These are phyloP conservation scores for Aphelenchoides besseyi DNA, from an alignment of 1,140 invertebrate genomes.

Conservation along the genomic window DNA sequence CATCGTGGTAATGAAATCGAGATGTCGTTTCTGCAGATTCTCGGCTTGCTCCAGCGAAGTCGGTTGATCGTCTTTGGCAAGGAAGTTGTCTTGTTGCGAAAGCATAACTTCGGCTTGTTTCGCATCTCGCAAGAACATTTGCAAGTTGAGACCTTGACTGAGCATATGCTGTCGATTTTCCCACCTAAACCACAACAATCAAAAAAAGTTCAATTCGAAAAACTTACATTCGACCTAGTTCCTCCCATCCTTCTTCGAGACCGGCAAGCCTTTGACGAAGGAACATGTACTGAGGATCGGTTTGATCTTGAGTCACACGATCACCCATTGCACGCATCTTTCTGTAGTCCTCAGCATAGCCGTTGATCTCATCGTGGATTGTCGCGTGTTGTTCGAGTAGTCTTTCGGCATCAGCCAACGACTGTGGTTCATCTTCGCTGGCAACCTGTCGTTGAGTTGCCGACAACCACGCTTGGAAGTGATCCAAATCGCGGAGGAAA, in stretches of 20 bases:
- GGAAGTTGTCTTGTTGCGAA: constrained; percentile 91
- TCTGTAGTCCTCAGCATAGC: constrained; percentile 91
- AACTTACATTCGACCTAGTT: constrained; percentile 97
- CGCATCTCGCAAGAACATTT: constrained; percentile 92
- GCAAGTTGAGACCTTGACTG: constrained; percentile 69
- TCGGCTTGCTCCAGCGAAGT: constrained; percentile 91
- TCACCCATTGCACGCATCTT: constrained; percentile 99
- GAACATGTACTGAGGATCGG: constrained; percentile 76
- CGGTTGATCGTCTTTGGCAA: constrained; percentile 90
- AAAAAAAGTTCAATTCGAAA: too few relatives aligned
- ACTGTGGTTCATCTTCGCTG: constrained; percentile 94
- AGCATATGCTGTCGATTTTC: constrained; percentile 90
- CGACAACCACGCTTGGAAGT: constrained; percentile 98
- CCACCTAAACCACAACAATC: too few relatives aligned
- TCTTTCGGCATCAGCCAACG: constrained; percentile 90
- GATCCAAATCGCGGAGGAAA: constrained; percentile 95
- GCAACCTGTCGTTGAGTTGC: constrained; percentile 86
- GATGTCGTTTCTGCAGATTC: constrained; percentile 87
- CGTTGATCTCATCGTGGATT: constrained; percentile 96
- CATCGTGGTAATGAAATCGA: constrained; percentile 97
- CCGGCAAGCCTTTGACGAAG: constrained; percentile 78
- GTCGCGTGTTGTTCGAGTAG: constrained; percentile 89
- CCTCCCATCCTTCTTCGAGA: constrained; percentile 95
- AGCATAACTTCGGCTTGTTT: constrained; percentile 94
- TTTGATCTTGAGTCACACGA: constrained; percentile 76